Evolutionary conservation across 1,140 invertebrate species (phyloP), one percentile per base, ranked within the genome.

Genomic region (Apis cerana): DNA sequence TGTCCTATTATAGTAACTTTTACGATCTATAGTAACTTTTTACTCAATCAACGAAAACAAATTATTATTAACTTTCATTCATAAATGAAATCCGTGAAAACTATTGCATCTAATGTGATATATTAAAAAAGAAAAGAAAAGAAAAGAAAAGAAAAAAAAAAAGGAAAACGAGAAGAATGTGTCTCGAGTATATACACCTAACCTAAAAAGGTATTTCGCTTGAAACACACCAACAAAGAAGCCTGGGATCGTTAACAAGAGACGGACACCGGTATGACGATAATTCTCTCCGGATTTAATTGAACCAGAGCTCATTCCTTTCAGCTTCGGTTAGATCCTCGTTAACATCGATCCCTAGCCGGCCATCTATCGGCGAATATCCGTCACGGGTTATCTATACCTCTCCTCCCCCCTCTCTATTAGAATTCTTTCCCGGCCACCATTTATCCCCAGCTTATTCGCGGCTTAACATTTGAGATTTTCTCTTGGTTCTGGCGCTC

Each of bases 301-400:
- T 50, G 71, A 75, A 61, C 33, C 71, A 62, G 58, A 23, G 33
- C 71, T 75, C 33, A 23, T 75, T 61, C 56, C 33, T 43, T 43
- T 5, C 33, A 5, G 33, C 15, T n/a, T 62, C 54, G 2, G 21
- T 17, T 61, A 48, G 43, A 56, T 56, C 33, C 71, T 75, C 71
- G 71, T 75, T 75, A 75, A 75, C 71, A 75, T 75, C 71, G 71
- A 75, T 75, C 71, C 33, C n/a, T 13, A 21, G 15, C 8, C 17
- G 33, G 71, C 54, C 56, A 23, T 75, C 71, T 75, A 59, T 21
- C 21, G 23, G 71, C 19, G 56, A 33, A 75, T 75, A 75, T 75
- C 71, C 59, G 71, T 75, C 71, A 75, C 71, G 48, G 74, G 48
- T 64, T 64, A 75, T 75, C 74, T 71, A 21, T 43, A 4, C 33